Conservation (phyloP, 2,113 vertebrate species). For the Phyllostomus hastatus region DNA sequence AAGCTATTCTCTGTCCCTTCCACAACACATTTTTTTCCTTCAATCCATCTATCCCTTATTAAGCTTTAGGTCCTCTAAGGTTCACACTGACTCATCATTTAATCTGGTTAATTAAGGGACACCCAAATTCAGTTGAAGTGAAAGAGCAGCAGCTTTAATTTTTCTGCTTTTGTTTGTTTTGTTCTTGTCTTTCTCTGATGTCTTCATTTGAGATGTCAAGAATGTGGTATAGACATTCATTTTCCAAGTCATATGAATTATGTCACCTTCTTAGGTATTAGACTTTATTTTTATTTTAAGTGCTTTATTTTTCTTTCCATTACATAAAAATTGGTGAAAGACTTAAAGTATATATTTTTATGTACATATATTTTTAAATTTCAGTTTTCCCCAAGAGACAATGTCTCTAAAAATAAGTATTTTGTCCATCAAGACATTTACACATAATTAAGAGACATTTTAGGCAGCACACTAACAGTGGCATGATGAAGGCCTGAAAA, state of each 20-base stretch:
- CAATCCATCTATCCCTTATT: not conserved
- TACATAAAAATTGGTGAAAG: not conserved
- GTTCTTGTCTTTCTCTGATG: not conserved
- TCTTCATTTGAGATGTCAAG: not conserved
- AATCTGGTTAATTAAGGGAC: not conserved
- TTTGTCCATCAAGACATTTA: not conserved
- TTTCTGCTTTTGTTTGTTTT: not conserved
- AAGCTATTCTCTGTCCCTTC: not conserved
- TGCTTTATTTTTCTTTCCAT: not conserved
- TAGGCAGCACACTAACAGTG: not conserved
- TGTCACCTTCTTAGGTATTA: not conserved
- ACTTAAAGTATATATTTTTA: not conserved
- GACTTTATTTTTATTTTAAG: not conserved
- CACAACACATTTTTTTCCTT: not conserved
- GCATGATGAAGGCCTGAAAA: not conserved
- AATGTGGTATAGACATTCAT: not conserved
- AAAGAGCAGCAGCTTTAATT: not conserved
- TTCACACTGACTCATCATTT: not conserved
- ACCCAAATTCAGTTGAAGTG: not conserved
- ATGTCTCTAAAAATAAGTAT: not conserved
- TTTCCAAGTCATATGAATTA: not conserved
- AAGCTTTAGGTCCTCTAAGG: not conserved
- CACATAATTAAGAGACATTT: not conserved
- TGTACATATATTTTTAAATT: not conserved
- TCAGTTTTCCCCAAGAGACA: not conserved